A percentile compares a stretch with the other conserved stretches of the same genome.
Conservation (phyloP, 2,888 invertebrate species). For the Choristoneura rosaceana region DNA sequence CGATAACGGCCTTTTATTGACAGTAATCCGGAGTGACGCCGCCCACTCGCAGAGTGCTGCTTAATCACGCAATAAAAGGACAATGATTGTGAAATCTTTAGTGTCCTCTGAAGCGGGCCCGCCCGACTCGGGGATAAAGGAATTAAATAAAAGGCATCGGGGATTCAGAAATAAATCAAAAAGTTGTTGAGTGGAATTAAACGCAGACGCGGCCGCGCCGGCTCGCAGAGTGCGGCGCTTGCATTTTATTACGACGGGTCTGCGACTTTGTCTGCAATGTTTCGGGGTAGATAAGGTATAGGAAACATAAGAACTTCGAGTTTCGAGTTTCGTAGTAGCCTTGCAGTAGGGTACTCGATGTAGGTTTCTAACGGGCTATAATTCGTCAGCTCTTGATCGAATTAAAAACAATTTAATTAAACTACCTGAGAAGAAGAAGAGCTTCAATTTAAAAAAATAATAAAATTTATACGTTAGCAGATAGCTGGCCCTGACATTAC, state of each 20-base stretch:
- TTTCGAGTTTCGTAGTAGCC: too few species aligned
- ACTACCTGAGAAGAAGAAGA: too few species aligned
- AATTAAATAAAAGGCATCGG: slow-evolving; percentile 16
- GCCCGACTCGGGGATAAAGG: slow-evolving; percentile 28
- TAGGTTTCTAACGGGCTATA: too few species aligned
- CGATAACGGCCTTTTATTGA: slow-evolving; percentile 53
- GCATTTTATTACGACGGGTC: not conserved
- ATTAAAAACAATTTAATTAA: too few species aligned
- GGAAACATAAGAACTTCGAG: too few species aligned
- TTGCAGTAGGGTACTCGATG: too few species aligned
- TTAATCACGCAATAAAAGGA: slow-evolving; percentile 34
- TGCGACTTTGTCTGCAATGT: not conserved
- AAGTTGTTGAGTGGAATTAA: slow-evolving; percentile 12
- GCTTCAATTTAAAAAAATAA: too few species aligned
- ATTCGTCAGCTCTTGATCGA: too few species aligned
- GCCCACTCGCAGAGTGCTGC: slow-evolving; percentile 20
- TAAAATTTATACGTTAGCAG: too few species aligned
- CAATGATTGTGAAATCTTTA: slow-evolving; percentile 31
- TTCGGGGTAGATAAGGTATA: not conserved
- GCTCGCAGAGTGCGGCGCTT: not conserved
- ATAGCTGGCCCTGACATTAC: too few species aligned
- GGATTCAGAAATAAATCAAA: slow-evolving; percentile 24
- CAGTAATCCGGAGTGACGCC: slow-evolving; percentile 46
- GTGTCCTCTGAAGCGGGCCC: not conserved
- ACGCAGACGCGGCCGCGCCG: not conserved